Evolutionary conservation across 2,113 vertebrate species (phyloP).

Genomic region (Tupaia tana): DNA sequence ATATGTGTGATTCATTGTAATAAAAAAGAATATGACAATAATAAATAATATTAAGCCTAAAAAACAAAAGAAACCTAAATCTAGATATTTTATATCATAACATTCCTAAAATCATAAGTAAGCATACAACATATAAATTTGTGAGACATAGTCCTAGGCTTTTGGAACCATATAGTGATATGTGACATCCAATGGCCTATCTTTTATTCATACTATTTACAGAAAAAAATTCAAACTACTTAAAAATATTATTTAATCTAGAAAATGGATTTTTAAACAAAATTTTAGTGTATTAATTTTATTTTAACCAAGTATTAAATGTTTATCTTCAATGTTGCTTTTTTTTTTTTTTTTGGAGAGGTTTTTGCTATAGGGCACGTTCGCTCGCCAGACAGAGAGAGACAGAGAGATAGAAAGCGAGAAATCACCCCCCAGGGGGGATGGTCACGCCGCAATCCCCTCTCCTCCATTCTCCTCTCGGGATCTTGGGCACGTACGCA

Average conservation of each 20-base stretch:
- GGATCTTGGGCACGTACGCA: too few relatives aligned
- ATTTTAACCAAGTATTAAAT: background rate
- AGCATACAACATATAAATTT: background rate
- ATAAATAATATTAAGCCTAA: too few relatives aligned
- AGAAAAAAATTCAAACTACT: background rate
- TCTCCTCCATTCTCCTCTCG: too few relatives aligned
- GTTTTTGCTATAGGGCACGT: too few relatives aligned
- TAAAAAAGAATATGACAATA: too few relatives aligned
- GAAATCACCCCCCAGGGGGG: too few relatives aligned
- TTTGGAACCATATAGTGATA: background rate
- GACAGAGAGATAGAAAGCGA: too few relatives aligned
- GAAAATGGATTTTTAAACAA: background rate
- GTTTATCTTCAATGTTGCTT: background rate
- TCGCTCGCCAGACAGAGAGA: too few relatives aligned
- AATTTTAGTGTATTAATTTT: background rate
- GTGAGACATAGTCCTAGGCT: too few relatives aligned
- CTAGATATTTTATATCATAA: conserved; percentile 19
- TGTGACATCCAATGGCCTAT: background rate
- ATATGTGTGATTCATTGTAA: too few relatives aligned
- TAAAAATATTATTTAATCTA: background rate
- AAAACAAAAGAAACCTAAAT: background rate
- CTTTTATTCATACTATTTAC: background rate
- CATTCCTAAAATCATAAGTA: background rate
- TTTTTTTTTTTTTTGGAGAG: too few relatives aligned
- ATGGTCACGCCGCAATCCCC: too few relatives aligned